Conservation (phyloP, 2,797 vertebrate species). For the Columba guinea region DNA sequence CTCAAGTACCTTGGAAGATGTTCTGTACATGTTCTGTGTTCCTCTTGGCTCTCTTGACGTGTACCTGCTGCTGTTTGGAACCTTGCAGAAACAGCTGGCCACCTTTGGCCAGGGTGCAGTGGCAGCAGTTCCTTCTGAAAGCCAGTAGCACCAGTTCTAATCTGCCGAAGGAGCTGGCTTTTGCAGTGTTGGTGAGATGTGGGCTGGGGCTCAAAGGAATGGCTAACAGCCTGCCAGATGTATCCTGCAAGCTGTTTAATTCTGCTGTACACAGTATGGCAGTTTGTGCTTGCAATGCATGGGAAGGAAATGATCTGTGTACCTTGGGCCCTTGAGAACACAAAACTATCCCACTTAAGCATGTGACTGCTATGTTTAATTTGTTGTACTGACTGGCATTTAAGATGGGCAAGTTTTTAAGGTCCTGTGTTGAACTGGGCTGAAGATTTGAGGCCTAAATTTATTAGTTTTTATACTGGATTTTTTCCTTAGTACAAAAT, state of each 20-base stretch:
- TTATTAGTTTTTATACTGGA: not conserved
- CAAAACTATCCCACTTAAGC: not conserved
- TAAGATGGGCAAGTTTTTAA: not conserved
- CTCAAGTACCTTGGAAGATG: not conserved
- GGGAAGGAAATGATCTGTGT: not conserved
- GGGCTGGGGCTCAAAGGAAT: not conserved
- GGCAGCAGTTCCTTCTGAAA: not conserved
- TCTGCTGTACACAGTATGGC: not conserved
- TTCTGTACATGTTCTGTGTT: not conserved
- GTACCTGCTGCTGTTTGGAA: not conserved
- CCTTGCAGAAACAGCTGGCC: not conserved
- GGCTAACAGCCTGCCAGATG: not conserved
- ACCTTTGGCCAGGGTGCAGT: fast-evolving
- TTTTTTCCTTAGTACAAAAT: not conserved
- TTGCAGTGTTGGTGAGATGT: not conserved
- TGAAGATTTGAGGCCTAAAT: not conserved
- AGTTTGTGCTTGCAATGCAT: not conserved
- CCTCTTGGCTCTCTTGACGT: not conserved
- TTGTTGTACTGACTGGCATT: not conserved
- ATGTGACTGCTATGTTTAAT: not conserved
- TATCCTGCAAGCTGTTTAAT: not conserved
- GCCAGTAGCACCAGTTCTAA: not conserved
- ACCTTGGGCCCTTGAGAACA: not conserved
- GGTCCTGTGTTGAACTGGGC: not conserved
- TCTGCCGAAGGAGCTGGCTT: not conserved